Evolutionary conservation across 1,140 invertebrate genomes (phyloP).

Genomic region (Eueides isabella): DNA sequence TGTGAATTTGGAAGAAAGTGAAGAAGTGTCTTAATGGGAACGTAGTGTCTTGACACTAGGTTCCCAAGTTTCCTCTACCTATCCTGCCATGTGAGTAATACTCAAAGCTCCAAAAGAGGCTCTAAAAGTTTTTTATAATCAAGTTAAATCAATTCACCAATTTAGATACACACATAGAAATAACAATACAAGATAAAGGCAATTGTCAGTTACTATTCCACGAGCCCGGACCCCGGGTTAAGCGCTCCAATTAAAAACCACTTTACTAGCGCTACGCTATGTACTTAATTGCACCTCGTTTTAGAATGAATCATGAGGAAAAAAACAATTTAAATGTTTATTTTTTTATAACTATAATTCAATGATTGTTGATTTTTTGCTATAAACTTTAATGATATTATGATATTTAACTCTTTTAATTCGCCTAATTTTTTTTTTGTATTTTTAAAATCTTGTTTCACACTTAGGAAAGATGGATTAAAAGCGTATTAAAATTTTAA

Average conservation of each 20-base stretch:
- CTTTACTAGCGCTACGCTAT: slow-evolving; percentile 5
- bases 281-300: slow-evolving; percentile 1
- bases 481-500: too few relatives aligned
- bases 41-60: too few relatives aligned
- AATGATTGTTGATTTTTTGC: background rate
- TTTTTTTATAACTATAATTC: background rate
- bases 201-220: background rate
- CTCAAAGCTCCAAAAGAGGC: too few relatives aligned
- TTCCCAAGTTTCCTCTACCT: too few relatives aligned
- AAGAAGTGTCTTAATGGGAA: too few relatives aligned
- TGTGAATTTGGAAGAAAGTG: too few relatives aligned
- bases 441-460: too few relatives aligned
- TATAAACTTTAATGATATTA: background rate
- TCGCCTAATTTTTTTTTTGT: too few relatives aligned
- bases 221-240: background rate
- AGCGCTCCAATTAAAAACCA: slow-evolving; percentile 39
- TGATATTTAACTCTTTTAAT: background rate
- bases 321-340: background rate
- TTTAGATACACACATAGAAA: background rate
- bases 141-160: background rate
- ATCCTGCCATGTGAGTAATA: too few relatives aligned
- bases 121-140: too few relatives aligned
- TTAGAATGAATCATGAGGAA: slow-evolving; percentile 3
- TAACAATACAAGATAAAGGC: slow-evolving; percentile 1
- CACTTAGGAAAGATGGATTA: too few relatives aligned